Conservation (phyloP, 2,888 invertebrate species). For the Oscheius sp. region DNA sequence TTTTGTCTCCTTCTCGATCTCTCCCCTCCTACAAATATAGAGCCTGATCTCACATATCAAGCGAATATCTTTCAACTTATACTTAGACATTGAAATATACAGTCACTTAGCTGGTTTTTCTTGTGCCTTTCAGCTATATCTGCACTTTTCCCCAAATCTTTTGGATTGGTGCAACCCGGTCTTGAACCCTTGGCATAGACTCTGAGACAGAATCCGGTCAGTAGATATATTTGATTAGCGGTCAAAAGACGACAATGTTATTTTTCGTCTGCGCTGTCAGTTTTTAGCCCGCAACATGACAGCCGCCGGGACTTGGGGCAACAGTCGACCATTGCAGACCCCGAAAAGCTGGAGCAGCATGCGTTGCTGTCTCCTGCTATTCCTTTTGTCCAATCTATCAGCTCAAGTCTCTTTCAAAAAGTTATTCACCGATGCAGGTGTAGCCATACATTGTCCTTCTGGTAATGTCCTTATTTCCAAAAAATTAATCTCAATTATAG, state of each 20-base stretch:
- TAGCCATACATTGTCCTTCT: conserved; percentile 55
- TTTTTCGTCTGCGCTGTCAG: conserved; percentile 29
- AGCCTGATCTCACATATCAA: no score
- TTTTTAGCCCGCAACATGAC: conserved; percentile 27
- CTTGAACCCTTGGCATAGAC: conserved; percentile 4
- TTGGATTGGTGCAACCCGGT: no score
- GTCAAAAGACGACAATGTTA: conserved; percentile 29
- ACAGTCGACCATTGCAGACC: conserved; percentile 10
- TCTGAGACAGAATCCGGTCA: conserved; percentile 27
- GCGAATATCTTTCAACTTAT: no score
- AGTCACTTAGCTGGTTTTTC: no score
- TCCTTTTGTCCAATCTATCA: background rate
- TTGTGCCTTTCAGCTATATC: no score
- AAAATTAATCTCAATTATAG: conserved; percentile 21
- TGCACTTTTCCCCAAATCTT: no score
- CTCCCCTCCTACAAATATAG: no score
- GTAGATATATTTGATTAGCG: conserved; percentile 22
- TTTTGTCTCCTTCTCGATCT: no score
- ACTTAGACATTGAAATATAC: no score
- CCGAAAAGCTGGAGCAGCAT: conserved; percentile 22
- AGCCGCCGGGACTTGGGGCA: conserved; percentile 12
- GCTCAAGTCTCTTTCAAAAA: conserved; percentile 38
- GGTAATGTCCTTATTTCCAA: conserved; percentile 24
- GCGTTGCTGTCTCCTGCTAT: conserved; percentile 20
- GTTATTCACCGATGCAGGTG: conserved; percentile 51